Evolutionary conservation across 2,888 invertebrate genomes (phyloP), one percentile per base, ranked within the genome.

Genomic region (Sphaerophoria taeniata): DNA sequence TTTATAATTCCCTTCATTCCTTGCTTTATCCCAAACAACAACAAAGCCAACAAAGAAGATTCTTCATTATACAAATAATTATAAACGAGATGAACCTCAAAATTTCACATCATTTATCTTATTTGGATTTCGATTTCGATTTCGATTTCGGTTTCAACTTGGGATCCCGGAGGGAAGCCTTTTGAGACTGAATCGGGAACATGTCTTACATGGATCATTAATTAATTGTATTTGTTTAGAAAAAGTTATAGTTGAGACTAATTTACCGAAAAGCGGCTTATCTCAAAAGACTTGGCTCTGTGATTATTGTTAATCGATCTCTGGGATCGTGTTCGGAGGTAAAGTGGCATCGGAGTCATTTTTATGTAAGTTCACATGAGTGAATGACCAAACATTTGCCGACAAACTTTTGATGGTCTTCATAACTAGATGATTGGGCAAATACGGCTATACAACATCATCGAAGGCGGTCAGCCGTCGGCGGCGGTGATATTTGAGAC

Each of bases 181-280:
- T 60, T 53, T 39, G n/a, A 24, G 34, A 16, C 12, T 60, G 34
- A 60, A 56, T 80, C 49, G 61, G 4, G 47, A 39, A 51, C 36
- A 70, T 65, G 72, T 70, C 83, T 60, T 71, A 71, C 72, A 76
- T 47, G 80, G 77, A 88, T 88, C 88, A 87, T 88, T 88, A 88
- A 88, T 88, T 88, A 87, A 88, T 88, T 88, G 87, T 88, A 87
- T 88, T 88, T 88, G 88, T 87, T 88, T 88, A 87, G 82, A 87
- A 88, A 87, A 82, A 87, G 87, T 84, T 51, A 53, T 87, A 80
- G 72, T 73, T 69, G 76, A 39, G 69, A 73, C 76, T 85, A 85
- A 85, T 85, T 81, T 85, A 70, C 76, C 73, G 60, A 70, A 31
- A 53, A 73, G 81, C 85, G 85, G 85, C 63, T 33, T 33, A 60